These are phyloP conservation scores for Branchinecta lynchi DNA, from an alignment of 1,140 invertebrate genomes.

Conservation along the genomic window DNA sequence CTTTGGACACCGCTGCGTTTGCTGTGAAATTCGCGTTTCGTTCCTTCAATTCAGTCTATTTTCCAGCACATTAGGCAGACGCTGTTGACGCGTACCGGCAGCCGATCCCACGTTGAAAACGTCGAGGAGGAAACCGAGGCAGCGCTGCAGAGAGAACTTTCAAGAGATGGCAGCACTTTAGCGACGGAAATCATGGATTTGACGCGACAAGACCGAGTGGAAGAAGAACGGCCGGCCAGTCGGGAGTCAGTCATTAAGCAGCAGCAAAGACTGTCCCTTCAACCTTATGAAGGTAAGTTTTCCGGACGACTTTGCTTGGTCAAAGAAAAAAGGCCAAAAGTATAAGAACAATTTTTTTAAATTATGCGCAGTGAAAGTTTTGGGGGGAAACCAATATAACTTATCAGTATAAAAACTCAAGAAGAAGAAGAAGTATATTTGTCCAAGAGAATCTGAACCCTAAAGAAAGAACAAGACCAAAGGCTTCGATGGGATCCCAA, in stretches of 20 bases:
- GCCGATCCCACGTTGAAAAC: conserved; percentile 44
- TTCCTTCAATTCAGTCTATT: too few relatives aligned
- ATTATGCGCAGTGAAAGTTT: not conserved
- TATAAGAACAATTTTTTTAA: not conserved
- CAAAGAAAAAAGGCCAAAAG: not conserved
- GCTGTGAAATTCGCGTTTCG: too few relatives aligned
- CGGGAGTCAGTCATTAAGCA: conserved; percentile 37
- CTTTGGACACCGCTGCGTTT: too few relatives aligned
- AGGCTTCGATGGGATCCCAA: too few relatives aligned
- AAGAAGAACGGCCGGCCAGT: conserved; percentile 42
- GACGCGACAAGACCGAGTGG: conserved; percentile 43
- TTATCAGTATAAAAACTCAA: too few relatives aligned
- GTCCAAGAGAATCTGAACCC: too few relatives aligned
- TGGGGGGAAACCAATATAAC: too few relatives aligned
- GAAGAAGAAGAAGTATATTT: too few relatives aligned
- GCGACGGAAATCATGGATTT: conserved; percentile 49
- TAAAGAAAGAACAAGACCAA: too few relatives aligned
- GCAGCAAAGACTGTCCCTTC: conserved; percentile 19
- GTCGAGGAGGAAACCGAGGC: conserved; percentile 43
- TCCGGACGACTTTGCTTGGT: not conserved
- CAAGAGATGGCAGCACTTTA: conserved; percentile 26
- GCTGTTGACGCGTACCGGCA: conserved; percentile 58
- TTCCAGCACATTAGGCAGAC: conserved; percentile 73
- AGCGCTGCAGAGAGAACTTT: conserved; percentile 36
- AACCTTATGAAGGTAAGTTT: conserved; percentile 17